Conservation (phyloP, 2,113 vertebrate species). For the Microcebus griseorufus region DNA sequence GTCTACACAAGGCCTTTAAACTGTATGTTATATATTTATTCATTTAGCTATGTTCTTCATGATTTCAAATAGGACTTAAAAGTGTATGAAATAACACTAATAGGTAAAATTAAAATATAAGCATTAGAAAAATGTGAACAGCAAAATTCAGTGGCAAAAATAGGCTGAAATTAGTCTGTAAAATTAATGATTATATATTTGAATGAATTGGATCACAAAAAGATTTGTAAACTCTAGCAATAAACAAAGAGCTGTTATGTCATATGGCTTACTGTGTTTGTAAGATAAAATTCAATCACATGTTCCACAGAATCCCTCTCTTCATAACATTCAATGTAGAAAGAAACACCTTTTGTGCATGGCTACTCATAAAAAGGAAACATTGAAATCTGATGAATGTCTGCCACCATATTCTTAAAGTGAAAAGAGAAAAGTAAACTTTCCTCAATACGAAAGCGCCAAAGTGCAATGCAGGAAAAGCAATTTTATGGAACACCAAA, state of each 20-base stretch:
- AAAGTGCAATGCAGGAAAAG: background rate
- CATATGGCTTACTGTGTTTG: background rate
- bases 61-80: background rate
- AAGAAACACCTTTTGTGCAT: background rate
- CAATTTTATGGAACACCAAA: background rate
- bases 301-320: background rate
- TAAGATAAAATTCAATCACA: background rate
- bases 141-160: background rate
- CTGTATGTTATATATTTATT: background rate
- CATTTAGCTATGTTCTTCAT: background rate
- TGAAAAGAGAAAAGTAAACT: background rate
- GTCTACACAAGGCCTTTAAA: background rate
- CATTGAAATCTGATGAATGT: background rate
- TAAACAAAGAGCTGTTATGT: background rate
- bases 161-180: background rate
- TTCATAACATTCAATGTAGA: background rate
- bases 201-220: background rate
- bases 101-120: background rate
- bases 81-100: background rate
- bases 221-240: background rate
- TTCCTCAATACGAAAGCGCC: background rate
- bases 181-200: background rate
- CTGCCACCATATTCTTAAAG: background rate
- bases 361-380: background rate
- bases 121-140: background rate